Evolutionary conservation across 2,797 vertebrate species (phyloP), one percentile per base, ranked within the genome.

Genomic region (Micromesistius poutassou): DNA sequence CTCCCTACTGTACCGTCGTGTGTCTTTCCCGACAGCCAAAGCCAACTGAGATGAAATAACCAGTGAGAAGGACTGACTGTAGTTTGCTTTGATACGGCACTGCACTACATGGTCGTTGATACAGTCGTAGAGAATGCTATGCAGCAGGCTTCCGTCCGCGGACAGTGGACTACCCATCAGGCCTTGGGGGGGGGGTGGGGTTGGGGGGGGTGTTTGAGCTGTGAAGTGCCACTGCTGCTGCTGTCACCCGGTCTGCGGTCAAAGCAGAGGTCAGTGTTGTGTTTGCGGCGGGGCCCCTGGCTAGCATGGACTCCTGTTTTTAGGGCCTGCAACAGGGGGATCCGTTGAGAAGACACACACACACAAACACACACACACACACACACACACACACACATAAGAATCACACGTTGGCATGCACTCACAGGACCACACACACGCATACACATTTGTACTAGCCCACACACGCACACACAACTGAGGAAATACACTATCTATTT

Each of bases 361-460:
- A 71, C 68, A 71, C 33, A 36, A 77, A 79, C 79, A 73, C 33
- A 81, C 73, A 9, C 72, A 76, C 85, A 87, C 82, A 89, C 87
- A 42, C 86, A 81, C 77, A 46, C 83, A 84, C 82, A 86, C 75
- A 80, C 83, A 38, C 72, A 50, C 19, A 35, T 77, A 46, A 46
- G 3, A 46, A 46, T 46, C 42, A 46, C 42, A 46, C 13, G 16
- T 46, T 14, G 42, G 42, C 14, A 46, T 13, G 42, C 42, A 14
- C 42, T 14, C 42, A 46, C 14, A 46, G 13, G 13, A 46, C 42
- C 42, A 46, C 42, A 46, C 42, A 19, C 46, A 55, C 16, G 6
- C 46, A 55, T 16, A 19, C 46, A 50, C 46, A 19, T 50, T 50
- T 50, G 13, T 16, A 50, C 46, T 50, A 19, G 16, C 46, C 4